These are phyloP conservation scores for Vulpes ferrilata DNA, from an alignment of 2,113 vertebrate genomes.

Conservation along the genomic window DNA sequence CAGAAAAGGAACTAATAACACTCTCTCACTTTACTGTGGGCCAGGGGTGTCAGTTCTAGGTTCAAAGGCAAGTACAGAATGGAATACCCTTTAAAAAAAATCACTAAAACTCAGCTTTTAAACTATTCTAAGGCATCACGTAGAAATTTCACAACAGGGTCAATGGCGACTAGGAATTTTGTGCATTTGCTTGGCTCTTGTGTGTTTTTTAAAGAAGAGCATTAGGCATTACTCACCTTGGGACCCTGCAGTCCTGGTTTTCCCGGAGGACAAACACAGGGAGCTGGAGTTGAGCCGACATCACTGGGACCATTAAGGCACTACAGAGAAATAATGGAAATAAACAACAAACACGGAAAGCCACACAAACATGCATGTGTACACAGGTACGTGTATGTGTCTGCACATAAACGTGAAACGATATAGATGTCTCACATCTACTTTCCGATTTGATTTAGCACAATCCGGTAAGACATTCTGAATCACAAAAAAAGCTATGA, in stretches of 20 bases:
- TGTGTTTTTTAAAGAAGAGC: background rate
- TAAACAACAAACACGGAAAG: conserved; percentile 14
- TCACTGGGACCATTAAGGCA: conserved; percentile 94
- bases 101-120: background rate
- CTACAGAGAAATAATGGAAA: conserved; percentile 86
- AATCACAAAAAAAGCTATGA: background rate
- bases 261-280: conserved; percentile 95
- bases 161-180: background rate
- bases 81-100: background rate
- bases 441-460: background rate
- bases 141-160: background rate
- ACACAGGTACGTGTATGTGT: accelerated
- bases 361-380: background rate
- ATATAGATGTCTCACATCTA: background rate
- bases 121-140: background rate
- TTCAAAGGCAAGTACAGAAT: background rate
- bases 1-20: conserved; percentile 7
- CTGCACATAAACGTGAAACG: background rate
- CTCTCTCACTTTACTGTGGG: background rate
- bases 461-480: background rate
- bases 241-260: conserved; percentile 92
- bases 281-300: conserved; percentile 90
- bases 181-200: background rate
- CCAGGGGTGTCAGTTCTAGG: background rate
- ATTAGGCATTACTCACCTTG: conserved; percentile 87